Evolutionary conservation across 2,888 invertebrate species (phyloP), one percentile per base, ranked within the genome.

Genomic region (Ethmia dodecea): DNA sequence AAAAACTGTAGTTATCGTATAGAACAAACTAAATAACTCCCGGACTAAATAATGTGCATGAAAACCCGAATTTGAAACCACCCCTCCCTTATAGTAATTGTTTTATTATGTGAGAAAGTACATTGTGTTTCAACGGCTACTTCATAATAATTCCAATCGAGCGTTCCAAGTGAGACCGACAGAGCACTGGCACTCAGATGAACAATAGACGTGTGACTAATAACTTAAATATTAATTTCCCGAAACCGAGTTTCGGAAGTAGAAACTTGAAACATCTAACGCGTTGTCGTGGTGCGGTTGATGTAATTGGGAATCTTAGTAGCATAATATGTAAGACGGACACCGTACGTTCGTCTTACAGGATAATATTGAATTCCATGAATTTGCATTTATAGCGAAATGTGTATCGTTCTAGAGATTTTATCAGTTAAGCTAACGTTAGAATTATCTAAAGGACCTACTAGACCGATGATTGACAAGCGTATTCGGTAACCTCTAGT

Each of bases 381-480:
- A 86, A 86, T 84, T 84, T 86, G 86, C 86, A 86, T 86, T 84
- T 84, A 81, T 81, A 80, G 73, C 75, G 78, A 83, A 80, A 79
- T 79, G 79, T 78, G 70, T 83, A 75, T 80, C 73, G 81, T 83
- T 75, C 78, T 84, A 83, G 79, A 84, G 80, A 81, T 81, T 81
- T 77, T 78, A 79, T 77, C 75, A 73, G 76, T 78, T 83, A 79
- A 80, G 79, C 70, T 78, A 75, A 60, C 65, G 55, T 73, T 74
- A 81, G 75, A 67, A 61, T 60, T 66, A 67, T 74, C 66, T 60
- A 51, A 62, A 63, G 74, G 77, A 75, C 70, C 69, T 73, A 55
- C 67, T 40, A 60, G 50, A 61, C 70, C 73, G 73, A 74, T 74
- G 60, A 67, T 59, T 67, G 65, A 66, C 68, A 70, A 69, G 62